Evolutionary conservation across 1,140 invertebrate genomes (phyloP).

Genomic region (Euwallacea fornicatus): DNA sequence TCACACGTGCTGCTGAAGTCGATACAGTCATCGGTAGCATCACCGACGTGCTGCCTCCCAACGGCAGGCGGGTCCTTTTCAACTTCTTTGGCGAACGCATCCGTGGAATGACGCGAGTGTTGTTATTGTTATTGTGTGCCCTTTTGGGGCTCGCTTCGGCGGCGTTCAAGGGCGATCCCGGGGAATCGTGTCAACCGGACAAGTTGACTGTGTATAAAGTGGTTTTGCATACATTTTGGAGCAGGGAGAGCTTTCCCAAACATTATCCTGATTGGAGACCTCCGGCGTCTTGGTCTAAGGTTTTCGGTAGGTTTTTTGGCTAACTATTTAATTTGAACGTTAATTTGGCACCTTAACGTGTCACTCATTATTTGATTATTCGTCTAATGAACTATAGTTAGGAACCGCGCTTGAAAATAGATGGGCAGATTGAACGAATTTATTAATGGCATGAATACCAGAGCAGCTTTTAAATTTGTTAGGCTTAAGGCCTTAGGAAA

Average conservation of each 20-base stretch:
- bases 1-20: conserved; percentile 12
- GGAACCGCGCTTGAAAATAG: too few relatives aligned
- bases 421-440: too few relatives aligned
- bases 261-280: conserved; percentile 91
- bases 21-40: conserved; percentile 25
- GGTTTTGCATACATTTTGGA: conserved; percentile 86
- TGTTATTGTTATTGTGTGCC: conserved; percentile 27
- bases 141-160: conserved; percentile 16
- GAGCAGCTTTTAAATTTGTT: too few relatives aligned
- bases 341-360: too few relatives aligned
- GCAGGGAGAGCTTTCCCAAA: conserved; percentile 83
- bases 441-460: too few relatives aligned
- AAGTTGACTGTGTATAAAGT: conserved; percentile 83
- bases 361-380: too few relatives aligned
- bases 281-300: conserved; percentile 86
- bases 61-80: background rate
- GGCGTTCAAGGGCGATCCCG: conserved; percentile 18
- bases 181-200: conserved; percentile 57
- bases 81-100: background rate
- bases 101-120: conserved; percentile 15
- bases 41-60: conserved; percentile 5
- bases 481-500: too few relatives aligned
- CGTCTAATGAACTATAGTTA: too few relatives aligned
- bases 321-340: too few relatives aligned
- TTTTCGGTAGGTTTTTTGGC: conserved; percentile 72